Conservation (phyloP, 2,888 invertebrate species). For the Troides aeacus region DNA sequence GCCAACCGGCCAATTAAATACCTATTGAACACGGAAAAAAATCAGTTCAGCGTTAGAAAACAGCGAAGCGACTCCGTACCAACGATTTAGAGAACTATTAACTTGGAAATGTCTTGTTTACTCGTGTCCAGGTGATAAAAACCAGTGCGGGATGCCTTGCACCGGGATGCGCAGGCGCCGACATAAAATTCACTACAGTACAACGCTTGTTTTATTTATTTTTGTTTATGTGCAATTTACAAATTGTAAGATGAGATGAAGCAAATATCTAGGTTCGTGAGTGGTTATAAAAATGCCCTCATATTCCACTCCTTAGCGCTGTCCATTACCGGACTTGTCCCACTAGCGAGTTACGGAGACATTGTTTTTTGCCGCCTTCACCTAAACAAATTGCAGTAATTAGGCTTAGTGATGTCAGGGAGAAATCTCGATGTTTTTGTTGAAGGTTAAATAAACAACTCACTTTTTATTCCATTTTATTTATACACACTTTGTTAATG, state of each 20-base stretch:
- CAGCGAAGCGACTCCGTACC: conserved; percentile 1
- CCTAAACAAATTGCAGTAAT: conserved; percentile 30
- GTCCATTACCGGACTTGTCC: conserved; percentile 27
- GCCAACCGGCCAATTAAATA: conserved; percentile 53
- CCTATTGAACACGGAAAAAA: conserved; percentile 46
- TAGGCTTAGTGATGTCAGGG: conserved; percentile 22
- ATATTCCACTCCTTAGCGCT: conserved; percentile 20
- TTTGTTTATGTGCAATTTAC: background rate
- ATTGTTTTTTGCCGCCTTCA: conserved; percentile 27
- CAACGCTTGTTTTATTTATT: conserved; percentile 4
- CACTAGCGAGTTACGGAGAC: conserved; percentile 22
- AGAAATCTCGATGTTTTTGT: conserved; percentile 13
- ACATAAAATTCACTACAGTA: conserved; percentile 14
- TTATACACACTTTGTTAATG: background rate
- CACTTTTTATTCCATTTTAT: background rate
- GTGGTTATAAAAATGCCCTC: conserved; percentile 18
- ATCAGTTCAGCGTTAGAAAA: conserved; percentile 22
- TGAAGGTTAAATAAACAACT: background rate
- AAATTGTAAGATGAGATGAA: background rate
- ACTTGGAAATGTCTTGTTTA: conserved; percentile 29
- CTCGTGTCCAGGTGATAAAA: conserved; percentile 12
- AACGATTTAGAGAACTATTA: conserved; percentile 27
- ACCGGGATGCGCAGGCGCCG: conserved; percentile 18
- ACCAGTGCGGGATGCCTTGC: conserved; percentile 15
- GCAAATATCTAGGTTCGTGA: conserved; percentile 3